Evolutionary conservation across 2,888 invertebrate genomes (phyloP).

Genomic region (Dorcus hopei): DNA sequence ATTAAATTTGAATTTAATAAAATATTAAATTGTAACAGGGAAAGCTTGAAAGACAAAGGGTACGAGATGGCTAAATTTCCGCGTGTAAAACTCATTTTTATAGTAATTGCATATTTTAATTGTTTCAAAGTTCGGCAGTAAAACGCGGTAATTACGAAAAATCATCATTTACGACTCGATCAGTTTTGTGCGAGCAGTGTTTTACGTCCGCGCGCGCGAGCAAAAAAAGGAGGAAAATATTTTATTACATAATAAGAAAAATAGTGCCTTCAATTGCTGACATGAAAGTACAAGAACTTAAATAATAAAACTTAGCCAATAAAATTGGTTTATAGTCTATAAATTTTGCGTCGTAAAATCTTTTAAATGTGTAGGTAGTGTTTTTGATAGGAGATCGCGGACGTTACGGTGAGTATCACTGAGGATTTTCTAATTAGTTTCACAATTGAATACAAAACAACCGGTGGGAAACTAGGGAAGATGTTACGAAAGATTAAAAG

Average conservation of each 20-base stretch:
- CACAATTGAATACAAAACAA: background rate
- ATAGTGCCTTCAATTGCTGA: conserved; percentile 48
- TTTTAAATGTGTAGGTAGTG: conserved; percentile 40
- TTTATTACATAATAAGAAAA: conserved; percentile 47
- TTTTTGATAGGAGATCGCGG: conserved; percentile 42
- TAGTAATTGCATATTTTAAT: conserved; percentile 6
- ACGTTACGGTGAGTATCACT: conserved; percentile 39
- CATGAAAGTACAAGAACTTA: conserved; percentile 51
- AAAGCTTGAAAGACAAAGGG: no score
- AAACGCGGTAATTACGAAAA: conserved; percentile 32
- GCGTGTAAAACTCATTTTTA: no score
- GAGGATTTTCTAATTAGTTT: conserved; percentile 16
- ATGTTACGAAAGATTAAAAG: no score
- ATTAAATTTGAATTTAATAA: no score
- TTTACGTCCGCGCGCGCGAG: conserved; percentile 25
- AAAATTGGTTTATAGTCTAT: conserved; percentile 49
- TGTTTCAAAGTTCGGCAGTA: conserved; percentile 28
- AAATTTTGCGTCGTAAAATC: conserved; percentile 48
- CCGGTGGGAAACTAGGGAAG: no score
- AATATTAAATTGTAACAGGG: no score
- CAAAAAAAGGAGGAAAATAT: conserved; percentile 38
- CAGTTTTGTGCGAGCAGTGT: conserved; percentile 36
- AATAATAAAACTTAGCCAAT: conserved; percentile 50
- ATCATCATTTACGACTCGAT: conserved; percentile 44
- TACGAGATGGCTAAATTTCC: no score